Evolutionary conservation across 1,140 invertebrate genomes (phyloP).

Genomic region (Drosophila teissieri): DNA sequence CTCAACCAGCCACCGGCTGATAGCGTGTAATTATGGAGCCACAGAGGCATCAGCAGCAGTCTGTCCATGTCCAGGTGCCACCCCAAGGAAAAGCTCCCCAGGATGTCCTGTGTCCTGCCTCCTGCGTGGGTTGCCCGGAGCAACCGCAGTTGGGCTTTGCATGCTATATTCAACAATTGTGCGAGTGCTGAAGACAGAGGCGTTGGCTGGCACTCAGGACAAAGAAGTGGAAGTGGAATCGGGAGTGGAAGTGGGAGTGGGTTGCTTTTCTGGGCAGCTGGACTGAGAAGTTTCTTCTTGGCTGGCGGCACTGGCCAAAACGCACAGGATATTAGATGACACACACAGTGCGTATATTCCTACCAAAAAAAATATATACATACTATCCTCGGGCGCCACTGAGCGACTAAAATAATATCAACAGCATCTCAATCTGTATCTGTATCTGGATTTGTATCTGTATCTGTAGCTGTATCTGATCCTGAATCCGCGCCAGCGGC

Average conservation of each 20-base stretch:
- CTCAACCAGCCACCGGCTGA: no score
- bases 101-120: not conserved
- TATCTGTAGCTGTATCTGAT: not conserved
- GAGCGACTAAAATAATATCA: slow-evolving; percentile 34
- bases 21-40: slow-evolving; percentile 18
- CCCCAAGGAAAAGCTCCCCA: not conserved
- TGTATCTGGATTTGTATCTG: not conserved
- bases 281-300: not conserved
- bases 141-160: slow-evolving; percentile 12
- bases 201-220: not conserved
- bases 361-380: no score
- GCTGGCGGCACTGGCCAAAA: slow-evolving; percentile 10
- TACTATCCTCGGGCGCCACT: not conserved
- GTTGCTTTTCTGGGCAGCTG: not conserved
- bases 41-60: not conserved
- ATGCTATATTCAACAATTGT: not conserved
- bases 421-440: slow-evolving; percentile 32
- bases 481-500: not conserved
- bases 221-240: no score
- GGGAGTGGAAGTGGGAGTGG: not conserved
- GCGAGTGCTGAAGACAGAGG: not conserved
- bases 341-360: not conserved
- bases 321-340: slow-evolving; percentile 44
- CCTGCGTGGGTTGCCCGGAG: not conserved
- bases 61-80: not conserved